Percentiles rank a stretch among this genome's conserved stretches.
phyloP scores from a whole-genome alignment of 2,113 vertebrate genomes.

The Dipodomys stephensi region DNA sequence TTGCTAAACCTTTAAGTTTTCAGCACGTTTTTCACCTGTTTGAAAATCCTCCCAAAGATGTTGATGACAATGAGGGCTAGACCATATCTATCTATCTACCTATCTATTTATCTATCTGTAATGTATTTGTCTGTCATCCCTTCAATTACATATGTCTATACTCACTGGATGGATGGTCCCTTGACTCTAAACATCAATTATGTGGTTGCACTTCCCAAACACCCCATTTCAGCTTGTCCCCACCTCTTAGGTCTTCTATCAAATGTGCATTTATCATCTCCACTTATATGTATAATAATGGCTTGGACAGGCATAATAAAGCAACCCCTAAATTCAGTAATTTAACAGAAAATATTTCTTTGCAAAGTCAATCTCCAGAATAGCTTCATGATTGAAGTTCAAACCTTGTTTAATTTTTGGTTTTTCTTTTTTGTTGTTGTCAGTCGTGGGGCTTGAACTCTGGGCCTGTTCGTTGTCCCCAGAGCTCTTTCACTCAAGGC shows the following conservation, averaged over 20 bases:
- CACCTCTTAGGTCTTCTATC: background rate
- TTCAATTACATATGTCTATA: background rate
- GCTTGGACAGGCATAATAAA: background rate
- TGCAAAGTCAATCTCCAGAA: background rate
- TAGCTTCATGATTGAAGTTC: background rate
- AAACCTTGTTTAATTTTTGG: too few species aligned
- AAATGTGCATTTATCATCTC: background rate
- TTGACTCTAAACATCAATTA: background rate
- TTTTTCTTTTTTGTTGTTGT: too few species aligned
- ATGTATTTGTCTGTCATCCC: background rate
- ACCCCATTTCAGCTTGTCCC: background rate
- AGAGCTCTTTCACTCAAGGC: too few species aligned
- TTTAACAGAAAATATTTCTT: conserved; percentile 11
- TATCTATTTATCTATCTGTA: too few species aligned
- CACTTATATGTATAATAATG: background rate
- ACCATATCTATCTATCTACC: background rate
- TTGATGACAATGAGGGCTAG: background rate
- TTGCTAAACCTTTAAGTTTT: too few species aligned
- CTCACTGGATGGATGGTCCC: background rate
- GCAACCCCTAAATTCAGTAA: background rate
- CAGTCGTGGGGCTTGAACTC: too few species aligned
- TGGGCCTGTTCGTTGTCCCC: too few species aligned
- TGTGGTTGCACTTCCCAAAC: background rate
- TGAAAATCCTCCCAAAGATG: background rate
- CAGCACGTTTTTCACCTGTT: too few species aligned